Evolutionary conservation across 2,797 vertebrate genomes (phyloP).

Genomic region (Sebastes glaucus): DNA sequence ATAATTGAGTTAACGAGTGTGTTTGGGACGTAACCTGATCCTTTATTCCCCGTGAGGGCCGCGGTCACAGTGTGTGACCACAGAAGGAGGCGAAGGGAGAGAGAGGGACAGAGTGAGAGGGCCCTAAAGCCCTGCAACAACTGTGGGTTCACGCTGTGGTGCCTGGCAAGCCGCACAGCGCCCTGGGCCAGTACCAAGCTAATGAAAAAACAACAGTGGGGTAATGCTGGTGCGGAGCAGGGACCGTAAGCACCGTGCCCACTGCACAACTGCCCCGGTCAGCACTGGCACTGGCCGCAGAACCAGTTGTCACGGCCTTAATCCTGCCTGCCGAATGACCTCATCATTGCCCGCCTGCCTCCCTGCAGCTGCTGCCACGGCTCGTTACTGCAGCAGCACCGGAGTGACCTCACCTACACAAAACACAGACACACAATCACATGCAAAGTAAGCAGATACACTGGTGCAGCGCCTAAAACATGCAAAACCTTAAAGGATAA

Average conservation of each 20-base stretch:
- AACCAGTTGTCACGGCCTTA: conserved; percentile 78
- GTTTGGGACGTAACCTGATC: conserved; percentile 74
- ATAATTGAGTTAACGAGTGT: conserved; percentile 81
- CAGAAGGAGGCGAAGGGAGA: conserved; percentile 37
- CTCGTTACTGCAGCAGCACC: conserved; percentile 40
- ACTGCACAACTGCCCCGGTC: conserved; percentile 62
- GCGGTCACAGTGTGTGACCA: conserved; percentile 58
- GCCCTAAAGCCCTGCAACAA: conserved; percentile 71
- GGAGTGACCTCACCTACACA: conserved; percentile 62
- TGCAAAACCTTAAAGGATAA: conserved; percentile 30
- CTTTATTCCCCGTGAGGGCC: conserved; percentile 43
- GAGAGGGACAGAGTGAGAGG: conserved; percentile 20
- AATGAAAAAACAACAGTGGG: conserved; percentile 78
- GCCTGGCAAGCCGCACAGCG: conserved; percentile 48
- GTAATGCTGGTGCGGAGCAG: conserved; percentile 56
- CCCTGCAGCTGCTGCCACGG: conserved; percentile 58
- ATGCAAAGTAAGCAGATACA: conserved; percentile 47
- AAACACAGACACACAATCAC: conserved; percentile 6
- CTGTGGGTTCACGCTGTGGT: conserved; percentile 71
- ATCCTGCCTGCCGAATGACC: conserved; percentile 77
- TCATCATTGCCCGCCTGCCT: conserved; percentile 65
- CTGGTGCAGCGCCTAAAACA: conserved; percentile 13
- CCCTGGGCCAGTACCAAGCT: conserved; percentile 50
- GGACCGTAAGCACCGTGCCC: conserved; percentile 38
- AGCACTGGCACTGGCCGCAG: conserved; percentile 65